Evolutionary conservation across 1,140 invertebrate genomes (phyloP), one percentile per base, ranked within the genome.

Genomic region (Heterodera schachtii): DNA sequence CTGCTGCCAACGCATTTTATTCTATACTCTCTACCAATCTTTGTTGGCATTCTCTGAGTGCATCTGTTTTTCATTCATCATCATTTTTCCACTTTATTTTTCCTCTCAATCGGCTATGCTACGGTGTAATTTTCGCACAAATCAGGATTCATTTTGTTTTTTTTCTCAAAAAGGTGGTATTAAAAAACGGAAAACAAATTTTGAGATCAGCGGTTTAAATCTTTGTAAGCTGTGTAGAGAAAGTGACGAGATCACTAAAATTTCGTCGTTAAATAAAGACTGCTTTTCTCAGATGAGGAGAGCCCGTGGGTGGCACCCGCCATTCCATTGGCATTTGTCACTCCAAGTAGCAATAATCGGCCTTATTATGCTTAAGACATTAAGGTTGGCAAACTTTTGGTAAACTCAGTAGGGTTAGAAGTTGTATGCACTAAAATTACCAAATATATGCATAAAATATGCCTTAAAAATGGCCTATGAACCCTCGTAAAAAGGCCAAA

Each of bases 321-420:
- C 31, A 31, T 31, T 31, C 31, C 31, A 31, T 31, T 31, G 31
- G 31, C 31, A 9, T 46, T 7, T 9, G 44, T 78, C n/a, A 78
- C 2, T 78, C 76, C 66, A 70, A 94, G 90, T 96, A 98, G 44
- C 95, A 94, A 91, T 98, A 98, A 90, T 97, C 96, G 64, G 96
- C 97, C 92, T 99, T 98, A 91, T 98, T 98, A 92, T 99, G 97
- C 76, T 78, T 13, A 78, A 70, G 31, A 43, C 66, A 6, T 66
- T 77, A 77, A 43, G n/a, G 9, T 16, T 7, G 11, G 44, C 1
- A 41, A 64, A 66, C 13, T 75, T 75, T 77, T 41, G 46, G 52
- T 52, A 8, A 52, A 52, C 31, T 31, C 31, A 31, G 31, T 31
- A 31, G 31, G 31, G 31, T 31, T 31, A 31, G 31, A 31, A 31